These are phyloP conservation scores for Lithobates pipiens DNA, from an alignment of 2,797 vertebrate species.

Conservation along the genomic window DNA sequence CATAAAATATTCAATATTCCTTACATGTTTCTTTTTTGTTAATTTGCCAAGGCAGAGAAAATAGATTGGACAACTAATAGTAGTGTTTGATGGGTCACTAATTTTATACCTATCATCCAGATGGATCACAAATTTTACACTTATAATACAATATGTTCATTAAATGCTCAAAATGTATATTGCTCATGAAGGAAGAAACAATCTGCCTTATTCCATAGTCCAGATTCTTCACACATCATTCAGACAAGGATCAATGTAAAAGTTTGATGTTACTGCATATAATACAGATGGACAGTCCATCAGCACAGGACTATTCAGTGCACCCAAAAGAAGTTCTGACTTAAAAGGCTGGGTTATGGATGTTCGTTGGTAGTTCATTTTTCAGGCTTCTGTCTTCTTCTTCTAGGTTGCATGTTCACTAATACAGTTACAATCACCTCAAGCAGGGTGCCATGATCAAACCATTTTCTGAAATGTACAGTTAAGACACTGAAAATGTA, in stretches of 20 bases:
- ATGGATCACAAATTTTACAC: background rate
- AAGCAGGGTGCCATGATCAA: too few species aligned
- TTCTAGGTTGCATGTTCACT: too few species aligned
- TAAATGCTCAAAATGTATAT: background rate
- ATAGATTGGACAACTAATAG: background rate
- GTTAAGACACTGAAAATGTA: too few species aligned
- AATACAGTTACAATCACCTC: too few species aligned
- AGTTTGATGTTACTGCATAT: background rate
- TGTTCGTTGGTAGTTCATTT: too few species aligned
- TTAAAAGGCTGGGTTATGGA: too few species aligned
- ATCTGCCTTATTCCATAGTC: background rate
- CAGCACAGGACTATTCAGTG: too few species aligned
- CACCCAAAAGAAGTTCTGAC: too few species aligned
- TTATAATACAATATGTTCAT: background rate
- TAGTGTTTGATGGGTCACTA: background rate
- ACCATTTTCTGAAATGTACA: too few species aligned
- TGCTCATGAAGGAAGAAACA: background rate
- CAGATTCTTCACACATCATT: background rate
- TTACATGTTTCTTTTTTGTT: background rate
- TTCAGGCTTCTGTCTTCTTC: too few species aligned
- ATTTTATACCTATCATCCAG: background rate
- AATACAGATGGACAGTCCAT: background rate
- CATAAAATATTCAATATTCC: slow-evolving; percentile 24
- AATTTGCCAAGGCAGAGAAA: background rate
- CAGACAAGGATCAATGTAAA: background rate